phyloP scores from a whole-genome alignment of 2,113 vertebrate genomes.

The Bubo blakistoni region DNA sequence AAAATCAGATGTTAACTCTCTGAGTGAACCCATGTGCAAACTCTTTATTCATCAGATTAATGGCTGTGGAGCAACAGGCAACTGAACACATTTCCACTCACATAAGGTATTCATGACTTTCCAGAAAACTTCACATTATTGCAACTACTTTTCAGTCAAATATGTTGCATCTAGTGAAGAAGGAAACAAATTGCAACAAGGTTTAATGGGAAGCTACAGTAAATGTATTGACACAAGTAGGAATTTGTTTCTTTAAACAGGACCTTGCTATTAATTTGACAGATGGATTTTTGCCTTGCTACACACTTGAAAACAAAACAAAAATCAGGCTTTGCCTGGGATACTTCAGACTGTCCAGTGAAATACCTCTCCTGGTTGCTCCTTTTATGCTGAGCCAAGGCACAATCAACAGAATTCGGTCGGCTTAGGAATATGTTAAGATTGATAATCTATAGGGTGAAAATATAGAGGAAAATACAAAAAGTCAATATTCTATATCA shows the following conservation, averaged over 20 bases:
- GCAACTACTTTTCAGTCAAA: constrained; percentile 58
- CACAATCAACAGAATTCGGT: neutral
- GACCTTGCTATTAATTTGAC: constrained; percentile 8
- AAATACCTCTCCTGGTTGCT: neutral
- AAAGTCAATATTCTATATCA: neutral
- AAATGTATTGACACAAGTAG: neutral
- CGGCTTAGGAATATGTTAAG: neutral
- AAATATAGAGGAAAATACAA: neutral
- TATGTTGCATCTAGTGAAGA: constrained; percentile 40
- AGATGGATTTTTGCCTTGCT: constrained; percentile 32
- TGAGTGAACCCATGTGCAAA: constrained; percentile 59
- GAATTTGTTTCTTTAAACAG: constrained; percentile 46
- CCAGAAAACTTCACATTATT: constrained; percentile 56
- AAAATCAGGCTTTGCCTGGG: neutral
- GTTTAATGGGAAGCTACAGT: constrained; percentile 11
- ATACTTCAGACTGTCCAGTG: neutral
- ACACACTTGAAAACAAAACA: neutral
- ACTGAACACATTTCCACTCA: constrained; percentile 26
- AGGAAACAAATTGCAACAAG: constrained; percentile 47
- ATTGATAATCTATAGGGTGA: neutral
- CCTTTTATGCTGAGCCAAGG: neutral
- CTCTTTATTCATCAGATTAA: constrained; percentile 51
- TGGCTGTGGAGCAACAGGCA: constrained; percentile 60
- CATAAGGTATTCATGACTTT: constrained; percentile 23
- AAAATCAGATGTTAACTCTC: constrained; percentile 72